Evolutionary conservation across 2,113 vertebrate genomes (phyloP), one percentile per base, ranked within the genome.

Genomic region (Otus sunia): DNA sequence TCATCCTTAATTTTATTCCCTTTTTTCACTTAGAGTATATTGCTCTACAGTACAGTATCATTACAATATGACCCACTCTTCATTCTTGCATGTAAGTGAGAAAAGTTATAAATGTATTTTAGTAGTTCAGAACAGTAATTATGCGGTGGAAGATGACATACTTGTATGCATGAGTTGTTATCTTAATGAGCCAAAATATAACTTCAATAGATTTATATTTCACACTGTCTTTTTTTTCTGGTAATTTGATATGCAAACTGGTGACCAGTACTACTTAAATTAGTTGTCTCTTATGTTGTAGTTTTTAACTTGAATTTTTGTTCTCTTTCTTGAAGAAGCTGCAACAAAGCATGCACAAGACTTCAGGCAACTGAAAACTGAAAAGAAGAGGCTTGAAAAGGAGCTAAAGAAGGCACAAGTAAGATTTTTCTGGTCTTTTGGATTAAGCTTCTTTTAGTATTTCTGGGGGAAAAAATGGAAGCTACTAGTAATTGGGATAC

Each of bases 391-490:
- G 25, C 97, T 99, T 53, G 98, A 99, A 85, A 98, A 97, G 86
- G 98, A 98, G 71, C 92, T 99, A 13, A 92, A 97, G 88, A 98
- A 98, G 91, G 97, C 98, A 19, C 99, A 99, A 98, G 99, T 99
- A 97, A 97, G 72, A 49, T 58, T 78, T 86, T 25, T 4, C 16
- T 36, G 43, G 30, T 88, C 49, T 93, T 85, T 72, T 47, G 12
- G 15, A 29, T 82, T 17, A 67, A 92, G 23, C 10, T 79, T 60
- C 12, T 83, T 75, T 30, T 59, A 55, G 17, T 49, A 45, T 71
- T 88, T 90, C 39, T 17, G 3, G 9, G 13, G 7, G 16, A 13
- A 30, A 47, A 16, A 69, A 62, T 39, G 16, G 30, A 78, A 91
- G 32, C 25, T 74, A 5, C 12, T 86, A 47, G 14, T 72, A 52